These are phyloP conservation scores for Sebastes kiyomatsui DNA, from an alignment of 2,797 vertebrate species.

Conservation along the genomic window DNA sequence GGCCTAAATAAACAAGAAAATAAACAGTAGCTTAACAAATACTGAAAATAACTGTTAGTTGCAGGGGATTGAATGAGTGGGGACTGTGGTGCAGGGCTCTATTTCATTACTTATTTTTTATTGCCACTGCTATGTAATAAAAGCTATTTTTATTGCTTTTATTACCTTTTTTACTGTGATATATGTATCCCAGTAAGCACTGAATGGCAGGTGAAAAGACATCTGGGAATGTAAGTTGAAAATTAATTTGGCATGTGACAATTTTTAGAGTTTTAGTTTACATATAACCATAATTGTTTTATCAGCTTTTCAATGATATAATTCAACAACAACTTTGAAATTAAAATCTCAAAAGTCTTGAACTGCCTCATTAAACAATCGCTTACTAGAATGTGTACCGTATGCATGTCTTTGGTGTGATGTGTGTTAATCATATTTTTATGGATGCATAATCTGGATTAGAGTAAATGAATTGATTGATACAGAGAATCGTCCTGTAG, in stretches of 20 bases:
- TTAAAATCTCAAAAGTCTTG: neutral
- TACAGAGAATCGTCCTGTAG: conserved; percentile 8
- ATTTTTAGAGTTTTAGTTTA: neutral
- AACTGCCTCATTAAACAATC: neutral
- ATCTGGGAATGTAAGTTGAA: neutral
- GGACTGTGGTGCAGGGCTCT: neutral
- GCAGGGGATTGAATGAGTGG: neutral
- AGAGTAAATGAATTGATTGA: conserved; percentile 26
- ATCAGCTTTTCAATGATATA: neutral
- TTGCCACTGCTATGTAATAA: neutral
- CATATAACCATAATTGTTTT: neutral
- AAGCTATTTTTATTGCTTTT: neutral
- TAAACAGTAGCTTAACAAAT: neutral
- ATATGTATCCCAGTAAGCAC: neutral
- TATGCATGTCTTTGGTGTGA: neutral
- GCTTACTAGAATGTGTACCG: neutral
- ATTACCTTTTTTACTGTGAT: neutral
- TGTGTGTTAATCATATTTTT: neutral
- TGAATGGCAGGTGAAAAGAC: neutral
- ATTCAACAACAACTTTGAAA: neutral
- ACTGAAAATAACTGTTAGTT: neutral
- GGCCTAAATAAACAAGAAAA: neutral
- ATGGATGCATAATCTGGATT: neutral
- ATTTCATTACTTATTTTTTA: neutral
- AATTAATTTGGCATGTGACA: neutral